phyloP scores from a whole-genome alignment of 2,797 vertebrate species.

The Chromobotia macracanthus region DNA sequence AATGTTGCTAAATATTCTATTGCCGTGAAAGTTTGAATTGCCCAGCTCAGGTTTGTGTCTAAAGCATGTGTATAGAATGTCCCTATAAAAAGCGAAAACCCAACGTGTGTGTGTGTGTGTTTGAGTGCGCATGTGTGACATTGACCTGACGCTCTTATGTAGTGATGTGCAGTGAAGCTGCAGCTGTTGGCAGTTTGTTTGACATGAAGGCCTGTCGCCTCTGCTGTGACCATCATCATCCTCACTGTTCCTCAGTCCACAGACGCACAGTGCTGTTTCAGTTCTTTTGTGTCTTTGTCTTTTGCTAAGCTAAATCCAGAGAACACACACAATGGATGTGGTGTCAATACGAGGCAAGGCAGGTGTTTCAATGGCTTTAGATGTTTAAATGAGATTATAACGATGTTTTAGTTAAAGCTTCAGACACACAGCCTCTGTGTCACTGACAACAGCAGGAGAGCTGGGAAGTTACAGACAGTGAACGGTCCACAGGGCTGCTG shows the following conservation, averaged over 20 bases:
- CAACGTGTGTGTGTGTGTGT: too few species aligned
- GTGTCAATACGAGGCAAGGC: not conserved
- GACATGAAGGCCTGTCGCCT: too few species aligned
- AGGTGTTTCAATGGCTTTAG: not conserved
- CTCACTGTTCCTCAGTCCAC: too few species aligned
- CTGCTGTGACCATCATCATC: constrained; percentile 19
- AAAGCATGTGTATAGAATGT: too few species aligned
- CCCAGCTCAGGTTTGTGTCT: too few species aligned
- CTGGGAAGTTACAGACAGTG: constrained; percentile 17
- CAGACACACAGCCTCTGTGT: constrained; percentile 4
- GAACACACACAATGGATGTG: not conserved
- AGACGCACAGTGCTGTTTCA: not conserved
- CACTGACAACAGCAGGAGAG: constrained; percentile 33
- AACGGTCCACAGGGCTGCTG: not conserved
- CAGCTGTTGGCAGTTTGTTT: too few species aligned
- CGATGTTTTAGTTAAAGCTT: not conserved
- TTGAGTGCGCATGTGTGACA: too few species aligned
- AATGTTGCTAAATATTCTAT: too few species aligned
- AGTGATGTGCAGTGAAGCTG: too few species aligned
- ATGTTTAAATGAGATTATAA: constrained; percentile 25
- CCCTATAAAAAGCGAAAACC: too few species aligned
- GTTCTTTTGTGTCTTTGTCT: constrained; percentile 26
- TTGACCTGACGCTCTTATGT: too few species aligned
- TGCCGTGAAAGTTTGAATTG: too few species aligned
- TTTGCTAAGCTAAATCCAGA: constrained; percentile 8